These are phyloP conservation scores for Alca torda DNA, from an alignment of 2,797 vertebrate species.

Conservation along the genomic window DNA sequence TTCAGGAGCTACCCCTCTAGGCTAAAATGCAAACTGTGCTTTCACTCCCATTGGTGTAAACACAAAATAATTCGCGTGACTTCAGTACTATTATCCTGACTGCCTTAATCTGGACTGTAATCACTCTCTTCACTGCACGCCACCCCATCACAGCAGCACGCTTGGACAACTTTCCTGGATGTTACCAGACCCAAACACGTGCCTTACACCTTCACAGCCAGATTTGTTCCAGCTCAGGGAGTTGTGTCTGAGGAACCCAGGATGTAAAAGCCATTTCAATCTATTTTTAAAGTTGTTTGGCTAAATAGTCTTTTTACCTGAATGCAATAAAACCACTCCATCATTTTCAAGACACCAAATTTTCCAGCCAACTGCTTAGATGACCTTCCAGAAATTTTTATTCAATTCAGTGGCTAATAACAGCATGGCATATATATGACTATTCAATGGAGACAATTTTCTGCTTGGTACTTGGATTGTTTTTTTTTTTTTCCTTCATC, in stretches of 20 bases:
- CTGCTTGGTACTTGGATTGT: neutral
- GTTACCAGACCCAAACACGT: neutral
- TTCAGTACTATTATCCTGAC: neutral
- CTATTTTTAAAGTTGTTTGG: neutral
- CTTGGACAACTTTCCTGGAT: neutral
- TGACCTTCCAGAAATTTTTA: neutral
- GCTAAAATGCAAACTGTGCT: neutral
- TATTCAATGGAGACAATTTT: neutral
- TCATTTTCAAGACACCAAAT: neutral
- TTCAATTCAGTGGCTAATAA: neutral
- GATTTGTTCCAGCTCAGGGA: neutral
- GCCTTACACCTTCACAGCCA: neutral
- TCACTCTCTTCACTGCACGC: neutral
- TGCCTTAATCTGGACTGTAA: neutral
- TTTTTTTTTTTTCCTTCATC: neutral
- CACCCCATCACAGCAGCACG: neutral
- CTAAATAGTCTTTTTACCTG: neutral
- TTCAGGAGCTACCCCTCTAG: neutral
- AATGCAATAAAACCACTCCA: neutral
- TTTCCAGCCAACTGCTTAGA: neutral
- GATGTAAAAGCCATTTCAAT: neutral
- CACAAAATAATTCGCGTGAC: neutral
- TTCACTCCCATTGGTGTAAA: neutral
- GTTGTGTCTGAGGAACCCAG: neutral
- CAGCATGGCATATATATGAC: neutral